These are phyloP conservation scores for Caenorhabditis latens DNA, from an alignment of 1,140 invertebrate genomes.

Conservation along the genomic window DNA sequence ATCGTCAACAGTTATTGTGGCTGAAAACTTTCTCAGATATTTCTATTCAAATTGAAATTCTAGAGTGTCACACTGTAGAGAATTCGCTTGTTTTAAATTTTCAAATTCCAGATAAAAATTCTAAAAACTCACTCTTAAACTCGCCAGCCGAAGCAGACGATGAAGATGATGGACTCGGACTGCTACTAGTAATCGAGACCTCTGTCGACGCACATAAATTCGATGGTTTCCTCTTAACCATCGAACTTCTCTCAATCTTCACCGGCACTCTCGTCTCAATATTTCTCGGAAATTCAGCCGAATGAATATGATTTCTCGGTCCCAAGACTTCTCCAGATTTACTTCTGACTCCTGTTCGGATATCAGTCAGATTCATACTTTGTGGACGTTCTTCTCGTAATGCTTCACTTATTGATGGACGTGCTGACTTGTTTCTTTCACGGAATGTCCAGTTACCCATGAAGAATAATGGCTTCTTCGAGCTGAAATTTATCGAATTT, in stretches of 20 bases:
- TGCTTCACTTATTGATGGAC: slow-evolving; percentile 27
- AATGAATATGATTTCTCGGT: not conserved
- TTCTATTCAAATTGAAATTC: not conserved
- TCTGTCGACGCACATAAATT: not conserved
- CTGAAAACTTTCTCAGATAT: slow-evolving; percentile 5
- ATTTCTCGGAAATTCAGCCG: slow-evolving; percentile 29
- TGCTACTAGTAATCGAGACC: not conserved
- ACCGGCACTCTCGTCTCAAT: slow-evolving; percentile 35
- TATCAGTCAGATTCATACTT: slow-evolving; percentile 59
- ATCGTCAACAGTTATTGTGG: slow-evolving; percentile 36
- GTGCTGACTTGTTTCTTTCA: slow-evolving; percentile 43
- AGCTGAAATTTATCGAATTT: slow-evolving; percentile 46
- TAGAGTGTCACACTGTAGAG: no score
- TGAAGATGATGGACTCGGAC: slow-evolving; percentile 27
- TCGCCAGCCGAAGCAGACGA: not conserved
- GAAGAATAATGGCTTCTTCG: slow-evolving; percentile 65
- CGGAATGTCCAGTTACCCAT: slow-evolving; percentile 61
- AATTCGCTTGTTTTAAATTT: no score
- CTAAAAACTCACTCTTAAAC: slow-evolving; percentile 31
- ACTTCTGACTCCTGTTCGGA: slow-evolving; percentile 23
- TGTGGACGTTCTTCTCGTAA: slow-evolving; percentile 57
- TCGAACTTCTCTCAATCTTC: slow-evolving; percentile 46
- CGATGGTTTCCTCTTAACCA: slow-evolving; percentile 27
- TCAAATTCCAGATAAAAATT: not conserved
- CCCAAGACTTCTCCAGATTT: slow-evolving; percentile 33